Base-by-base conservation (phyloP, 2,797 vertebrate species). In the Buceros bicornis region DNA sequence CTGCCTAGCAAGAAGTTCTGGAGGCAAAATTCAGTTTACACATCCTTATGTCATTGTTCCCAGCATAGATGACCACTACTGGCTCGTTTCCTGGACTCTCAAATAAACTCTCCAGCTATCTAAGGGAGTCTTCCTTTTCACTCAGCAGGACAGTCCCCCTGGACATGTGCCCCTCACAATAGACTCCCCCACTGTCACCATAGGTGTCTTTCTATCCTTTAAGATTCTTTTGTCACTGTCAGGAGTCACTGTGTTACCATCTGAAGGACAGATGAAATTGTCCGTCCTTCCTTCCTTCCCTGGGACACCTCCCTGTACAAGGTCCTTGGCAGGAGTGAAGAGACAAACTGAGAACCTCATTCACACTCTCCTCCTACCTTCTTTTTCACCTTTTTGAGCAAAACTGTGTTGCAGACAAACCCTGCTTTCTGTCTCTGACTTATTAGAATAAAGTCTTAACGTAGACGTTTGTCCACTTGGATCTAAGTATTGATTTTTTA, bases 51-150 rank as follows among this genome's bases (percentile, higher is more conserved):
- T 78, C 13, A 0, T 61, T 73, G 4, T 58, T 78, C 48, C 16
- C 35, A 50, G 3, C 2, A 1, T 3, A 10, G 13, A 45, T 83
- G 17, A n/a, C 25, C 4, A 3, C 8, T 48, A 3, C 17, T 71
- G 35, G 31, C 48, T 60, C 5, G 12, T 73, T 51, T n/a, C 33
- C 37, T 57, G 22, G 28, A 13, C 8, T 35, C n/a, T 50, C 43
- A 87, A 35, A n/a, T 42, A 70, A 76, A 58, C 28, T 37, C 17
- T 45, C 15, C 40, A 58, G 0, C 48, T 94, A 2, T 33, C 11
- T 35, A 8, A 31, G 6, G 4, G 9, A 8, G 4, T 56, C 12
- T 81, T 62, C 16, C 18, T 62, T 71, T 67, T 56, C 48, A 56
- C 22, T 48, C 16, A 48, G 13, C 28, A 31, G 29, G 9, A 60